These are phyloP conservation scores for Myxocyprinus asiaticus DNA, from an alignment of 2,113 vertebrate genomes.

Conservation along the genomic window DNA sequence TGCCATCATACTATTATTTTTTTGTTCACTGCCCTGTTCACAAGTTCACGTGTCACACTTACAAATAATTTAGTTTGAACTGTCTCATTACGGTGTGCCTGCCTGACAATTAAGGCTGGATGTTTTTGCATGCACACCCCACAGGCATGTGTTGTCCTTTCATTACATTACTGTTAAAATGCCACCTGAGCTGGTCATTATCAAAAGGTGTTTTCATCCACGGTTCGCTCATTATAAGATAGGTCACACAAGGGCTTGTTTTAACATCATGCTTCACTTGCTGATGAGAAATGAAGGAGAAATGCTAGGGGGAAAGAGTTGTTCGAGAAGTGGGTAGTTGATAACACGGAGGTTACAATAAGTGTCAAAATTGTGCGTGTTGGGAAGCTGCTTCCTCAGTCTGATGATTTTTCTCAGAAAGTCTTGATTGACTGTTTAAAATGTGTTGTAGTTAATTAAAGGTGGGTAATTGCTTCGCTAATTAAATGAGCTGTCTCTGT, in stretches of 20 bases:
- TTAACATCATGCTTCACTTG: constrained; percentile 9
- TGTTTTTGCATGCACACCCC: not conserved
- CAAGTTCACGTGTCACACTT: constrained; percentile 31
- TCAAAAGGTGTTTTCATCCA: constrained; percentile 11
- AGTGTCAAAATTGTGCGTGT: no score
- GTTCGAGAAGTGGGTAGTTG: no score
- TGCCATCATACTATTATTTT: constrained; percentile 4
- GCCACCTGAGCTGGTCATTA: constrained; percentile 8
- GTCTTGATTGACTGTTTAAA: constrained; percentile 14
- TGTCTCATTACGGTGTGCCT: constrained; percentile 1
- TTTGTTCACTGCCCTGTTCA: not conserved
- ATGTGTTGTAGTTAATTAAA: constrained; percentile 30
- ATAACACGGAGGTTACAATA: no score
- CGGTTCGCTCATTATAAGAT: constrained; percentile 10
- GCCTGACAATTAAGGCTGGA: constrained; percentile 26
- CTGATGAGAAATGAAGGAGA: constrained; percentile 18
- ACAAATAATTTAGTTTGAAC: constrained; percentile 24
- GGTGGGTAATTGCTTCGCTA: not conserved
- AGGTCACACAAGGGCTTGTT: not conserved
- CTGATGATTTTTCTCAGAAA: not conserved
- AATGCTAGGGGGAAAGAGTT: not conserved
- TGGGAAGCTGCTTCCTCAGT: no score
- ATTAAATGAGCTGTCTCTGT: constrained; percentile 19
- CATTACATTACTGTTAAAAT: not conserved
- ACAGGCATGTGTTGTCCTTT: constrained; percentile 14